Percentiles rank a stretch among this genome's conserved stretches.
Evolutionary conservation across 1,140 invertebrate species (phyloP).

Genomic region (Aphelenchoides avenae): DNA sequence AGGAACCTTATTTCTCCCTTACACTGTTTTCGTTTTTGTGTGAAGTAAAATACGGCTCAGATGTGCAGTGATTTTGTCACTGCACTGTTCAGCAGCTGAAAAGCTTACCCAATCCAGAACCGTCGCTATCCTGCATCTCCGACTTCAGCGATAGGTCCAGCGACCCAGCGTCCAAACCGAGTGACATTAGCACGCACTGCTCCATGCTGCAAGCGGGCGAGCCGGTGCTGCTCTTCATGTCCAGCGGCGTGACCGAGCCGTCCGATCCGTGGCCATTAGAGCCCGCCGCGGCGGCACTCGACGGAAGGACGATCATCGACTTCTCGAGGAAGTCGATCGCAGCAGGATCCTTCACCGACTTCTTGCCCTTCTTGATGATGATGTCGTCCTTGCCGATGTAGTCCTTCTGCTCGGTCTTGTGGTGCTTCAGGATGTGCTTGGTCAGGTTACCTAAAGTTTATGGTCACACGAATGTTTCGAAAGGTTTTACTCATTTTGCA

Average conservation of each 20-base stretch:
- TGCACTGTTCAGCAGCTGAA: no score
- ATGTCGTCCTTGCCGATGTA: conserved; percentile 59
- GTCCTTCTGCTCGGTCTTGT: conserved; percentile 55
- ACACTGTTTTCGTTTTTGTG: no score
- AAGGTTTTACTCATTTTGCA: conserved; percentile 10
- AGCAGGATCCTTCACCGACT: conserved; percentile 52
- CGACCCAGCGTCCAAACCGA: conserved; percentile 49
- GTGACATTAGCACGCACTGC: conserved; percentile 45
- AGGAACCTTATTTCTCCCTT: no score
- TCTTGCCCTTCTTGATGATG: conserved; percentile 58
- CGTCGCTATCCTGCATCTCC: conserved; percentile 32
- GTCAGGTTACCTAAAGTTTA: conserved; percentile 56
- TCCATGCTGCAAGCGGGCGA: no score
- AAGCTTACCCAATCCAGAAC: conserved; percentile 15
- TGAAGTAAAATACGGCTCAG: no score
- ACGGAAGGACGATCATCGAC: conserved; percentile 54
- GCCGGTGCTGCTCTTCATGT: no score
- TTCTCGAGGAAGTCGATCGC: conserved; percentile 57
- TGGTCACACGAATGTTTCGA: neutral
- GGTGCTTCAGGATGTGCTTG: conserved; percentile 58
- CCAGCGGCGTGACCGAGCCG: conserved; percentile 4
- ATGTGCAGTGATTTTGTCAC: no score
- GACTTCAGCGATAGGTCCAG: conserved; percentile 30
- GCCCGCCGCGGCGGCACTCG: neutral
- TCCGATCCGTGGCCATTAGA: neutral